Base-by-base conservation (phyloP, 2,113 vertebrate genomes). In the Syrmaticus mikado region DNA sequence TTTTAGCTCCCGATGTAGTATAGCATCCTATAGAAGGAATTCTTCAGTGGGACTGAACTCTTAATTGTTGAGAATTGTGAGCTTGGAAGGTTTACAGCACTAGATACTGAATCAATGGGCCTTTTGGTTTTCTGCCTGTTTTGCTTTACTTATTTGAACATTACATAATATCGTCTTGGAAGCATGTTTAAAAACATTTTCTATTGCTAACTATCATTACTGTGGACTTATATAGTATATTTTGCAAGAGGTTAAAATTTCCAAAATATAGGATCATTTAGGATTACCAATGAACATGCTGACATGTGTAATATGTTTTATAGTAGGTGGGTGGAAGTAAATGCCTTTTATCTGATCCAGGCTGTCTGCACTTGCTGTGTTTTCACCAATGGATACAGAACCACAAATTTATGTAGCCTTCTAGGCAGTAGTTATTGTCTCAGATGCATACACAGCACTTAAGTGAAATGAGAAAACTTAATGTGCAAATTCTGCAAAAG, bases 231-330 rank as follows among this genome's bases (percentile, higher is more conserved):
- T 28, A 28, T 52, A 52, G 67, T 96, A 87, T 86, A 62, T 84
- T 97, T 90, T 90, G 76, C 48, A 66, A 74, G 82, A 82, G 80
- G n/a, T 67, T 78, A 75, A 68, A 79, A 90, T 70, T 87, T 84
- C 80, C 91, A 82, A 88, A 96, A 65, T 90, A 64, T 38, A 92
- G 92, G 88, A 95, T 94, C 45, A 64, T 72, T 94, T 68, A 67
- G 45, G 25, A 34, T 94, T 96, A 73, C 78, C 87, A 93, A 79
- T 87, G 87, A 53, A 90, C 30, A 13, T 68, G 25, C 4, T 68
- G 48, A 1, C 1, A 14, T 18, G 38, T 28, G 1, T 45, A 15
- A 6, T 48, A 12, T 41, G 58, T 71, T 92, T 85, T 70, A 48
- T 53, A 53, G 36, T n/a, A 70, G 30, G 0, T 62, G 40, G 57